Percentiles rank a stretch among this genome's conserved stretches.
These are phyloP conservation scores for Sciurus niger DNA, from an alignment of 2,113 vertebrate genomes.

Conservation along the genomic window DNA sequence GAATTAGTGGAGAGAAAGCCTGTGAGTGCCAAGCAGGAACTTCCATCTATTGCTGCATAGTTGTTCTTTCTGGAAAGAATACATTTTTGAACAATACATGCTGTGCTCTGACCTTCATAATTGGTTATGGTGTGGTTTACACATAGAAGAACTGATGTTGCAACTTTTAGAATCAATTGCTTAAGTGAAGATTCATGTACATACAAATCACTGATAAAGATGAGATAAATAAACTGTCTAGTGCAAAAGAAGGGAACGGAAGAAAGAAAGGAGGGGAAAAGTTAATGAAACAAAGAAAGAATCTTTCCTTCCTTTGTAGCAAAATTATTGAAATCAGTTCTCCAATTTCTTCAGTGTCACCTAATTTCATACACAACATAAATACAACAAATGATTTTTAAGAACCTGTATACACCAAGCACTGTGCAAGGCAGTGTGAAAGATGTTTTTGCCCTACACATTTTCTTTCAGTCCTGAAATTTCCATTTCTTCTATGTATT, in stretches of 20 bases:
- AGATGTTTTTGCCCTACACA: neutral
- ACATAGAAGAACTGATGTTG: neutral
- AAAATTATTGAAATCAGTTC: constrained; percentile 34
- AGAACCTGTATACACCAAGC: neutral
- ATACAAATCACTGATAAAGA: neutral
- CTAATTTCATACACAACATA: constrained; percentile 21
- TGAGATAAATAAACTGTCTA: neutral
- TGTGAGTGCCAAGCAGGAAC: constrained; percentile 55
- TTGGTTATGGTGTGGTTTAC: neutral
- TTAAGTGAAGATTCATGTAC: neutral
- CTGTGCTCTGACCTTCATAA: constrained; percentile 1
- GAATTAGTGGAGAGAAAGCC: constrained; percentile 56
- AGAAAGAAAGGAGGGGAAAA: neutral
- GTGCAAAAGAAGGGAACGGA: neutral
- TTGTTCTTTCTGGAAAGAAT: neutral
- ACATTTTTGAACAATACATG: constrained; percentile 68
- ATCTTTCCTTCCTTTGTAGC: neutral
- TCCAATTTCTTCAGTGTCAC: neutral
- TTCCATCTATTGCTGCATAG: constrained; percentile 17
- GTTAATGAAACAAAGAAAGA: neutral
- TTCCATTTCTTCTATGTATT: neutral
- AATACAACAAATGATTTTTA: constrained; percentile 15
- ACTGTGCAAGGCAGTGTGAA: neutral
- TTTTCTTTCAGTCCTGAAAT: neutral
- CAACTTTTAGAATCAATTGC: neutral